These are phyloP conservation scores for Callyntrura guangdongensis DNA, from an alignment of 2,888 invertebrate species.

Conservation along the genomic window DNA sequence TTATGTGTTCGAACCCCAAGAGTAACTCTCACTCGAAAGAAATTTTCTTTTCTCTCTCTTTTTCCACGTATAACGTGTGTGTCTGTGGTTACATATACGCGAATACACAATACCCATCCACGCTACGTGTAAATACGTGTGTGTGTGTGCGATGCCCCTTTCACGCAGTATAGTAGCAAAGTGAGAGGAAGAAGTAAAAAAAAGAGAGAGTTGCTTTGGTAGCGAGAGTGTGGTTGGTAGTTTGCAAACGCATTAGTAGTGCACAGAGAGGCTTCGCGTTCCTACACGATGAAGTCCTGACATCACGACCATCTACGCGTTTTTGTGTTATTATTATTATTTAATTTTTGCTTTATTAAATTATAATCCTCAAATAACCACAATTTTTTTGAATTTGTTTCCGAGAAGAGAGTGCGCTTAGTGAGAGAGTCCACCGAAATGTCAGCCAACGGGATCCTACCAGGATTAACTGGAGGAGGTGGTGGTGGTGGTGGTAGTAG, in stretches of 20 bases:
- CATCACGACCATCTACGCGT: not conserved
- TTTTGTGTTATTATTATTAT: constrained; percentile 37
- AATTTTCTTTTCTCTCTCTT: constrained; percentile 8
- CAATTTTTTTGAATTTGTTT: not conserved
- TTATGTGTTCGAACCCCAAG: too few species aligned
- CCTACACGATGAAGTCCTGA: not conserved
- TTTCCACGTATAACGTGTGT: not conserved
- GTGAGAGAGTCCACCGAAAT: not conserved
- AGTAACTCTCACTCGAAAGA: not conserved
- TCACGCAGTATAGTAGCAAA: not conserved
- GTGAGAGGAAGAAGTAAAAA: not conserved
- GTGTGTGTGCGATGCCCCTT: not conserved
- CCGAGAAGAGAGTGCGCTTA: not conserved
- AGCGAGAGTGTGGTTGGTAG: not conserved
- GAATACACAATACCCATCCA: not conserved
- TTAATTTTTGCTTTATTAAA: not conserved
- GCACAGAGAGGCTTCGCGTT: not conserved
- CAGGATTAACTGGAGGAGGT: constrained; percentile 14
- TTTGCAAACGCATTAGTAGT: not conserved
- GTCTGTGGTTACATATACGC: not conserved
- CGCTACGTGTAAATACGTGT: too few species aligned
- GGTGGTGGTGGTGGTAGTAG: constrained; percentile 27
- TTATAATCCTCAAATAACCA: too few species aligned
- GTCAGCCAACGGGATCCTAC: constrained; percentile 17
- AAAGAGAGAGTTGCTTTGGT: constrained; percentile 18